phyloP scores from a whole-genome alignment of 2,888 invertebrate genomes.

The Aleiodes alternator region DNA sequence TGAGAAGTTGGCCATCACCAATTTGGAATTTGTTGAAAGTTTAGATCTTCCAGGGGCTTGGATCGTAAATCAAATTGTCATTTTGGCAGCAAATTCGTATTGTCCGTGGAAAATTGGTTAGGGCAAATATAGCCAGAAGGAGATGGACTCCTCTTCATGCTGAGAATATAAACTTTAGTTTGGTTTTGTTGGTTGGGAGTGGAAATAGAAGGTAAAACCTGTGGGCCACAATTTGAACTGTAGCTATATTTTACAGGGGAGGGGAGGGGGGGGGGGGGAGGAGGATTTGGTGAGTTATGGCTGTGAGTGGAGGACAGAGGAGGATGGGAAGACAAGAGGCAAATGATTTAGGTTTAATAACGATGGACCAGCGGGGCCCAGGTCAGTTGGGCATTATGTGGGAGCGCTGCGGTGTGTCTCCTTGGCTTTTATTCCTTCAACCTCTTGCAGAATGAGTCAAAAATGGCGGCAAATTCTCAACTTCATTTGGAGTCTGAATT shows the following conservation, averaged over 20 bases:
- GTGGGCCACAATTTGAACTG: slow-evolving; percentile 72
- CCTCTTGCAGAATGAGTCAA: slow-evolving; percentile 2
- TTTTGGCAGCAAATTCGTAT: slow-evolving; percentile 32
- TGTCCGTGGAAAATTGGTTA: slow-evolving; percentile 51
- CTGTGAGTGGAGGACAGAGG: slow-evolving; percentile 50
- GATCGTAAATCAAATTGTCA: slow-evolving; percentile 54
- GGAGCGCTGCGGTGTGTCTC: slow-evolving; percentile 51
- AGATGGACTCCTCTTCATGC: slow-evolving; percentile 30
- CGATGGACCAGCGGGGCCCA: slow-evolving; percentile 64
- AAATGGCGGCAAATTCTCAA: background rate
- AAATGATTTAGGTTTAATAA: slow-evolving; percentile 75
- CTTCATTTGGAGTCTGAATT: too few species aligned
- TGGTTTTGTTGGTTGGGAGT: background rate
- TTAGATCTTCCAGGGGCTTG: slow-evolving; percentile 10
- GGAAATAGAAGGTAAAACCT: slow-evolving; percentile 50
- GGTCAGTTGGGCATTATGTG: slow-evolving; percentile 71
- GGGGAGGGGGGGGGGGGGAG: too few species aligned
- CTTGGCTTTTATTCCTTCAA: slow-evolving; percentile 6
- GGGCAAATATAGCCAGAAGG: slow-evolving; percentile 42
- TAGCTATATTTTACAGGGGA: slow-evolving; percentile 71
- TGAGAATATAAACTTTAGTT: slow-evolving; percentile 26
- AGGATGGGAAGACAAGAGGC: slow-evolving; percentile 60
- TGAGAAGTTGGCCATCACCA: background rate
- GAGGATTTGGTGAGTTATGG: slow-evolving; percentile 69
- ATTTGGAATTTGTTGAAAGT: slow-evolving; percentile 2